Base-by-base conservation (phyloP, 2,113 vertebrate species). In the Narcine bancroftii region DNA sequence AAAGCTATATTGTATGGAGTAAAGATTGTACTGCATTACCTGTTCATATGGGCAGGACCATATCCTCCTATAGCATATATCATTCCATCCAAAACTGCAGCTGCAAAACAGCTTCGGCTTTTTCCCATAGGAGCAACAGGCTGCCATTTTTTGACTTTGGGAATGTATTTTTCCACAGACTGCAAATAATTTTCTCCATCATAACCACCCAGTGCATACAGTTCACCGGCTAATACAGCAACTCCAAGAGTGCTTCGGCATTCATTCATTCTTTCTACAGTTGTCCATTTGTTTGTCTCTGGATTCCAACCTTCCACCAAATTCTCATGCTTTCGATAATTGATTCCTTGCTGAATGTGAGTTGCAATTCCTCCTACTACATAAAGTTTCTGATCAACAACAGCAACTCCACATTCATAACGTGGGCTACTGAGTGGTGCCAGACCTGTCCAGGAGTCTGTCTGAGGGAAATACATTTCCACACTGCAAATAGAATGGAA, bases 381-480 rank as follows among this genome's bases (percentile, higher is more conserved):
- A 0, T 97, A 99, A 0, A 99, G 96, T 92, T 98, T 98, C 96
- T 99, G 98, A 93, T 99, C 97, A 93, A 99, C 96, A 73, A 98
- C 97, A 0, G 97, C 98, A 29, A 99, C 95, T 2, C 98, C 99
- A 60, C 99, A 99, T 93, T 99, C 99, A 56, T 97, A 98, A 83
- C 99, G 97, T 0, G 99, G 97, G 92, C 97, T 97, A 91, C 96
- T 97, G 7, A 99, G 96, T 0, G 99, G 98, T 4, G 99, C 98
- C 94, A 99, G 96, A 63, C 98, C 98, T 47, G 99, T 99, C 99
- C 99, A 99, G 0, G 99, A 98, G 94, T 99, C 98, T 0, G 97
- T 99, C 95, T 99, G 97, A 39, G 99, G 99, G 94, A 99, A 99
- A 93, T 98, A 99, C 99, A 99, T 99, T 95, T 99, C 98, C 96